Evolutionary conservation across 1,140 invertebrate species (phyloP), one percentile per base, ranked within the genome.

Genomic region (Chironomus striatipennis): DNA sequence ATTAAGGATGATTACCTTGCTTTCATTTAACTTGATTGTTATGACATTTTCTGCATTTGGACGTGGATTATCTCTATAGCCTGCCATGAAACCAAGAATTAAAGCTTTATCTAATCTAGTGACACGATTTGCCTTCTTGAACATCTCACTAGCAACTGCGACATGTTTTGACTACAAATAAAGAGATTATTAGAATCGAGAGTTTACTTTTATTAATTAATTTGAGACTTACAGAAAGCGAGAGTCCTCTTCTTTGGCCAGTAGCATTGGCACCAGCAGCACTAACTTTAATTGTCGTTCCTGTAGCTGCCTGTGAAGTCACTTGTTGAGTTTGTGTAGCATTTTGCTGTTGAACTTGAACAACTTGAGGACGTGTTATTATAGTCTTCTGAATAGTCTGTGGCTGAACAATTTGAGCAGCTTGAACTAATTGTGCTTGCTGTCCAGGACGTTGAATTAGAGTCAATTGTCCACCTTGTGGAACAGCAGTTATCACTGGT

Each of bases 41-140:
- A 82, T 77, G 42, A 81, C 81, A 76, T 82, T 82, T 77, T 82
- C 81, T 2, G 76, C 77, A 77, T 81, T 82, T 17, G 81, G 81
- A 10, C 80, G 78, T 8, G 81, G 81, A 76, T 82, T 82, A 65
- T 82, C 81, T 0, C 81, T 78, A 24, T 81, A 94, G 1, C 97
- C 97, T 77, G 96, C 96, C 94, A 99, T 98, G 79, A 99, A 99
- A 76, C 96, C 96, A 21, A 99, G 87, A 80, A 99, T 99, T 43
- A 98, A 90, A 57, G 96, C 96, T 81, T 98, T 98, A 79, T 98
- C 96, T 2, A 96, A 95, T 77, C 96, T 84, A 0, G 96, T 98
- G 64, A 98, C 95, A 83, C 94, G 92, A 81, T 98, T 98, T 42
- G 96, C 96, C 77, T 92, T 96, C 75, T 91, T 87, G 86, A 98